Percentiles rank a stretch among this genome's conserved stretches.
Evolutionary conservation across 2,888 invertebrate genomes (phyloP).

Genomic region (Drosophila emarginata): DNA sequence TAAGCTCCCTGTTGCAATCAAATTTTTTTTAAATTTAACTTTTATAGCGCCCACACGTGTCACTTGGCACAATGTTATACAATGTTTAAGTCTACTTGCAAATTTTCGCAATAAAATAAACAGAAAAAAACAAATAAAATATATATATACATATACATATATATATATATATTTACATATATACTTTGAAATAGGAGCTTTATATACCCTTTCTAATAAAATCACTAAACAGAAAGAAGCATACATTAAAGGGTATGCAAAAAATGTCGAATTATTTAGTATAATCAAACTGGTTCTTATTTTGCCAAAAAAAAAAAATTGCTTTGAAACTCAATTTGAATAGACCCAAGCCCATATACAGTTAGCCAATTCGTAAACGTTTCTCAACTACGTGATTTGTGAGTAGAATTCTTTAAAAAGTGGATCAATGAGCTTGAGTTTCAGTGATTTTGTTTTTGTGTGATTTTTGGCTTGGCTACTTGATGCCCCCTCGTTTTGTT

Average conservation of each 20-base stretch:
- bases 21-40: constrained; percentile 6
- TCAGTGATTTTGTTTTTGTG: constrained; percentile 41
- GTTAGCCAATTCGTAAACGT: constrained; percentile 67
- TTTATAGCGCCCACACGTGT: constrained; percentile 65
- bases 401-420: constrained; percentile 59
- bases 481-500: constrained; percentile 25
- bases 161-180: too few relatives aligned
- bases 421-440: constrained; percentile 61
- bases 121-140: constrained; percentile 18
- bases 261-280: constrained; percentile 36
- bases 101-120: constrained; percentile 52
- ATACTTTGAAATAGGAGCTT: neutral
- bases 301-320: constrained; percentile 52
- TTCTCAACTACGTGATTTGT: constrained; percentile 66
- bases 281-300: constrained; percentile 68
- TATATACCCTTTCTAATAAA: constrained; percentile 7
- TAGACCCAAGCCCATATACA: constrained; percentile 54
- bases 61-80: constrained; percentile 58
- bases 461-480: constrained; percentile 19
- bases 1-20: constrained; percentile 23
- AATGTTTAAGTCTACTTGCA: constrained; percentile 55
- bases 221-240: constrained; percentile 11
- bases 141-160: too few relatives aligned
- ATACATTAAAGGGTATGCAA: constrained; percentile 3
- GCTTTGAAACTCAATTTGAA: constrained; percentile 43